A percentile compares a stretch with the other conserved stretches of the same genome.
phyloP scores from a whole-genome alignment of 2,113 vertebrate species.

The Varanus komodoensis region DNA sequence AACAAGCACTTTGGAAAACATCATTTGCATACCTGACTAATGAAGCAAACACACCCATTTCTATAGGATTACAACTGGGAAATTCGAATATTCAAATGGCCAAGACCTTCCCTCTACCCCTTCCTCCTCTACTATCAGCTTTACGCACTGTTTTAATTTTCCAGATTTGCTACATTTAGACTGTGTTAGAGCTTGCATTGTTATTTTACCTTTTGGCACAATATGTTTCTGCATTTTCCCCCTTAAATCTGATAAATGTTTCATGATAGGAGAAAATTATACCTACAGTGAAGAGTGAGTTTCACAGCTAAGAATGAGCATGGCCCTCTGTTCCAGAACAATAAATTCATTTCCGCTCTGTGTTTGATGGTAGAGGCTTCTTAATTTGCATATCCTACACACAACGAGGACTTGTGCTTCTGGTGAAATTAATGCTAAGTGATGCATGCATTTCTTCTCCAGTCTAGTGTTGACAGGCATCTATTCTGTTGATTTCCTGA shows the following conservation, averaged over 20 bases:
- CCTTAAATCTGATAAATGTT: slow-evolving; percentile 11
- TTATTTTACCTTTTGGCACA: not conserved
- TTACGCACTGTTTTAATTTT: slow-evolving; percentile 25
- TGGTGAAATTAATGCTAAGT: slow-evolving; percentile 58
- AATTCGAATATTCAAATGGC: not conserved
- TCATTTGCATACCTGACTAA: too few species aligned
- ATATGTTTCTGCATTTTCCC: not conserved
- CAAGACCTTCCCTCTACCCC: not conserved
- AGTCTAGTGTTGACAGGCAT: slow-evolving; percentile 58
- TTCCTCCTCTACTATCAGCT: accelerated
- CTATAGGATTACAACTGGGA: not conserved
- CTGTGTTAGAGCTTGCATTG: not conserved
- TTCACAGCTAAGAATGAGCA: slow-evolving; percentile 14
- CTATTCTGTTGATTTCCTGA: slow-evolving; percentile 38
- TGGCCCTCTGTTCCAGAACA: not conserved
- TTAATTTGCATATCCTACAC: slow-evolving; percentile 47
- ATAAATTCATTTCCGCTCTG: not conserved
- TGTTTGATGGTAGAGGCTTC: slow-evolving; percentile 22
- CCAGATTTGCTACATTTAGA: not conserved
- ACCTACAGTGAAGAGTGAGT: not conserved
- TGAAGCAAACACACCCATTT: too few species aligned
- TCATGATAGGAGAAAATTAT: slow-evolving; percentile 1
- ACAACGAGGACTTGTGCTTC: slow-evolving; percentile 45
- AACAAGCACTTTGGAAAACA: too few species aligned
- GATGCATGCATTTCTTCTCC: slow-evolving; percentile 61